A percentile compares a stretch with the other conserved stretches of the same genome.
Conservation (phyloP, 1,140 invertebrate species). For the Drosophila carrolli region DNA sequence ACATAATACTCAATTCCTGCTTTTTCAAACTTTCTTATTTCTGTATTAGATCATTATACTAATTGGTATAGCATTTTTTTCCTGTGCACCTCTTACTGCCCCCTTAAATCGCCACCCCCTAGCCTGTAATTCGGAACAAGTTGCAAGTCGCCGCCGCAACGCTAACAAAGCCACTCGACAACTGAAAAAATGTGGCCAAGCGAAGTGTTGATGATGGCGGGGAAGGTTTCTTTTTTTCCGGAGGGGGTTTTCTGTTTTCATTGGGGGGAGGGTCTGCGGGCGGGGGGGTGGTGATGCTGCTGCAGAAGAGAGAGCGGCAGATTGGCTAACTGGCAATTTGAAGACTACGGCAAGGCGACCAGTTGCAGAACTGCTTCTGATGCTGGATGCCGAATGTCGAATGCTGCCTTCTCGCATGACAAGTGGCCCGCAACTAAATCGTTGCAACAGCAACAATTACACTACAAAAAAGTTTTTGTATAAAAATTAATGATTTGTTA, state of each 20-base stretch:
- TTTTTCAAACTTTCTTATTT: not conserved
- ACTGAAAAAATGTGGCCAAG: conserved; percentile 71
- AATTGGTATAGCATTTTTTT: not conserved
- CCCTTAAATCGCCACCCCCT: conserved; percentile 22
- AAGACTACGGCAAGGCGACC: conserved; percentile 49
- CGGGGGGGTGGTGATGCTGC: not conserved
- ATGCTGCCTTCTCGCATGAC: conserved; percentile 64
- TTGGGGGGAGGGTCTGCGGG: not conserved
- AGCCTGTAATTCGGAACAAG: conserved; percentile 53
- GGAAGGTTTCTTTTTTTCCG: conserved; percentile 27
- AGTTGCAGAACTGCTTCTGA: conserved; percentile 50
- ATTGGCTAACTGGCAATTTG: conserved; percentile 68
- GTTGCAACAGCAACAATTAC: conserved; percentile 34
- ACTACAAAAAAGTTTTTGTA: not conserved
- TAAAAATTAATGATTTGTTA: not conserved
- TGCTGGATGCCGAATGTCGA: conserved; percentile 26
- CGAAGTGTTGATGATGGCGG: conserved; percentile 33
- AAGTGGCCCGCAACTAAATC: conserved; percentile 64
- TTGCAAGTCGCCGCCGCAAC: conserved; percentile 62
- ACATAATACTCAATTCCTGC: no score
- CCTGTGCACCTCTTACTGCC: not conserved
- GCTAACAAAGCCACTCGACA: conserved; percentile 74
- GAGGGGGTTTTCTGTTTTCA: conserved; percentile 18
- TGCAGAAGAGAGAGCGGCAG: conserved; percentile 14
- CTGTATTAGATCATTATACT: no score